Conservation (phyloP, 2,888 invertebrate species). For the Halictus quadricinctus region DNA sequence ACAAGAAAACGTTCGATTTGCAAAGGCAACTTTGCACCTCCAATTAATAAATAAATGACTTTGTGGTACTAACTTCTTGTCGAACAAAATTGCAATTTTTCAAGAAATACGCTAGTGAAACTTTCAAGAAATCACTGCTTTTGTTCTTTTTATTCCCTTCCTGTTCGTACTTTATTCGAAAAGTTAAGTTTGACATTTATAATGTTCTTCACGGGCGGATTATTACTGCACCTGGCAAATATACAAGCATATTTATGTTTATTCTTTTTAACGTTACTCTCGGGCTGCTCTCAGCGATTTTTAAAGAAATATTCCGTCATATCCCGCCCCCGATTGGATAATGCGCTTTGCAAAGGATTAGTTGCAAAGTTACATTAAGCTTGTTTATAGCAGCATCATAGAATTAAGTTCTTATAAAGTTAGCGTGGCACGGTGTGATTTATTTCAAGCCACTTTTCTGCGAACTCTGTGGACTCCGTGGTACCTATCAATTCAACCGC, state of each 20-base stretch:
- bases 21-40: too few species aligned
- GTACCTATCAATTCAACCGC: conserved; percentile 22
- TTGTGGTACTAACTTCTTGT: too few species aligned
- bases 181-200: background rate
- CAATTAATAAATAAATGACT: too few species aligned
- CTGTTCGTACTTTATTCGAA: background rate
- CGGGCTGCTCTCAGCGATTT: background rate
- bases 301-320: background rate
- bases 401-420: conserved; percentile 37
- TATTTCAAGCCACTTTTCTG: conserved; percentile 40
- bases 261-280: background rate
- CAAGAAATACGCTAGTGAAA: too few species aligned
- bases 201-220: background rate
- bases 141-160: background rate
- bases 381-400: conserved; percentile 41
- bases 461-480: background rate
- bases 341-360: background rate
- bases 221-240: background rate
- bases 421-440: conserved; percentile 41
- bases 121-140: too few species aligned
- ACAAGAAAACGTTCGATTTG: background rate
- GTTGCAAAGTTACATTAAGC: conserved; percentile 33
- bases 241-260: background rate
- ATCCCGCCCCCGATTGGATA: background rate
- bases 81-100: too few species aligned